Base-by-base conservation (phyloP, 1,140 invertebrate species). In the Dufourea novaeangliae region DNA sequence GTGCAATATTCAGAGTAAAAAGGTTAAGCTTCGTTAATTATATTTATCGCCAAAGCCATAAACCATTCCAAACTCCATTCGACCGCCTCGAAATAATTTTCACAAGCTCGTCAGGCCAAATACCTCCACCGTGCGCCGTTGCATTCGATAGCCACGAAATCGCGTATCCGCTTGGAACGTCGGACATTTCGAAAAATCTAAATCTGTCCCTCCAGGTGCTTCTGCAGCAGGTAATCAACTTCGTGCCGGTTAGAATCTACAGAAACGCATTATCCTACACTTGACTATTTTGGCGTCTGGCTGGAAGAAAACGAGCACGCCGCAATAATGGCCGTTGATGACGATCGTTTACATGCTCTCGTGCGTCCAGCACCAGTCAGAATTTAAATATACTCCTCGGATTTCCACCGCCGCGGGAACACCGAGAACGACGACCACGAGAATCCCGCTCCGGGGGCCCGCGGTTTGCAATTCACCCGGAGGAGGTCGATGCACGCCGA, bases 311-410 rank as follows among this genome's bases (percentile, higher is more conserved):
- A 79, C 57, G 63, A 69, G 22, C 22, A 69, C 52, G 44, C 17
- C 41, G 54, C 64, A 41, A 63, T 83, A 83, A 83, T 83, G 80
- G 70, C 70, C 29, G 80, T 56, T 83, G 82, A 83, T 83, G 82
- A 79, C 76, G 82, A 83, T 83, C 82, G 76, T 83, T 83, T 83
- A 83, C 80, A 83, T 79, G 76, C 69, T 52, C 68, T 67, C 66
- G 82, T 79, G 83, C 80, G 76, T 44, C 59, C 56, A 63, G 57
- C 37, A 41, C 66, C 44, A 74, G 64, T 68, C 82, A 50, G 82
- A 83, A 83, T 83, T 82, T 83, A 82, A 83, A 83, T 79, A 80
- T 52, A 61, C 64, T 83, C 69, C 66, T 83, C 70, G 34, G 44
- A 52, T 54, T 66, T 66, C n/a, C 52, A 32, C 32, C 56, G 41